phyloP scores from a whole-genome alignment of 2,888 invertebrate genomes.

The Dinocampus coccinellae region DNA sequence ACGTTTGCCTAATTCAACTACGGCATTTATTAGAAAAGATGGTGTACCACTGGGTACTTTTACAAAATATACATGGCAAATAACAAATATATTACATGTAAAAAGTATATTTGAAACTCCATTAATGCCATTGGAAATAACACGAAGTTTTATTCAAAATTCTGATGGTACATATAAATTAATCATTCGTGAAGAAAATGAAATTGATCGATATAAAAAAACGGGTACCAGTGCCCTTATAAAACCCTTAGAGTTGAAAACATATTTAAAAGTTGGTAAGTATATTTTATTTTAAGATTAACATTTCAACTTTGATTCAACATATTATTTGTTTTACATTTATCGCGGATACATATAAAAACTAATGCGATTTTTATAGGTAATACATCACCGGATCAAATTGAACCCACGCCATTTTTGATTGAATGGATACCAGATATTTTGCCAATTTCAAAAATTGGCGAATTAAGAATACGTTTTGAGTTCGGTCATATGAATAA shows the following conservation, averaged over 20 bases:
- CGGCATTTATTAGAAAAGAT: constrained; percentile 74
- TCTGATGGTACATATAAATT: constrained; percentile 74
- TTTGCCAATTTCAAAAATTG: constrained; percentile 77
- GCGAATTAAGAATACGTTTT: constrained; percentile 80
- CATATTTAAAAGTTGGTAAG: constrained; percentile 77
- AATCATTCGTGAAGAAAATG: constrained; percentile 67
- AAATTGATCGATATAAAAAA: constrained; percentile 64
- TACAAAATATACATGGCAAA: constrained; percentile 80
- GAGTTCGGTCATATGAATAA: constrained; percentile 78
- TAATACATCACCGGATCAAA: constrained; percentile 71
- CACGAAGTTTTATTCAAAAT: constrained; percentile 76
- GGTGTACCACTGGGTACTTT: constrained; percentile 77
- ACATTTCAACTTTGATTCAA: no score
- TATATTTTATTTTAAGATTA: constrained; percentile 22
- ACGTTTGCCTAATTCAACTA: constrained; percentile 76
- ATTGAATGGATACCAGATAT: constrained; percentile 85
- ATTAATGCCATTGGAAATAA: constrained; percentile 75
- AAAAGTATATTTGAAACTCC: constrained; percentile 81
- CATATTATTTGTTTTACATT: no score
- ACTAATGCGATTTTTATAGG: constrained; percentile 63
- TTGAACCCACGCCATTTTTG: constrained; percentile 76
- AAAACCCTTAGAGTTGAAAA: constrained; percentile 74
- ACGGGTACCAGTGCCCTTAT: constrained; percentile 69
- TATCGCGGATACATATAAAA: no score
- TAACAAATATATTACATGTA: constrained; percentile 79